Evolutionary conservation across 1,140 invertebrate species (phyloP), one percentile per base, ranked within the genome.

Genomic region (Gryon sp.): DNA sequence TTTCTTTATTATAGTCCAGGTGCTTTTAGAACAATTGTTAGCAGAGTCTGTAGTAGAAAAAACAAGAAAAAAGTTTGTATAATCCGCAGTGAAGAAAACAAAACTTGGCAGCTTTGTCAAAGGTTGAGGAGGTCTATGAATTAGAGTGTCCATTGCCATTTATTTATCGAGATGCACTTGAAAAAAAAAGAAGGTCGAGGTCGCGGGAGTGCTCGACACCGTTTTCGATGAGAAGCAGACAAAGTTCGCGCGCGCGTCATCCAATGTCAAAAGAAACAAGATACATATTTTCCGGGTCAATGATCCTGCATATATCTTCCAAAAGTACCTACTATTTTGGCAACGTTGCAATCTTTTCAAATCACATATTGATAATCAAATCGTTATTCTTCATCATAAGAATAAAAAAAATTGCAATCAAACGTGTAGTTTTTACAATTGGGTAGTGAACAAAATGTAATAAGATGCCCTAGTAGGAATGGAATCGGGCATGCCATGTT

Each of bases 291-390:
- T 66, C 59, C 48, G 77, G 60, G 66, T 76, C 55, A 70, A 75
- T 14, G 65, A 60, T 66, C 57, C 36, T 53, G 20, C 46, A 74
- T 63, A 38, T 59, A 38, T 19, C 63, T 57, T 53, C 68, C 36
- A 53, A 46, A 6, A 59, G 16, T 7, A 11, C 15, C 59, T 65
- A 79, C 80, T 84, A 83, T 86, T 79, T 82, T 86, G 84, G 83
- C 84, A 87, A 86, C 62, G 45, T 53, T 76, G 60, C 77, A 63
- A 76, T 68, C 41, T 48, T 30, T 19, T 19, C 40, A 11, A 32
- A 52, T 30, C 9, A 14, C 45, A 1, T 36, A n/a, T n/a, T n/a
- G n/a, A n/a, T n/a, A n/a, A n/a, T n/a, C n/a, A n/a, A n/a, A n/a
- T n/a, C n/a, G n/a, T n/a, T n/a, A n/a, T n/a, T n/a, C n/a, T n/a